These are phyloP conservation scores for Myotis yumanensis DNA, from an alignment of 2,113 vertebrate species.

Conservation along the genomic window DNA sequence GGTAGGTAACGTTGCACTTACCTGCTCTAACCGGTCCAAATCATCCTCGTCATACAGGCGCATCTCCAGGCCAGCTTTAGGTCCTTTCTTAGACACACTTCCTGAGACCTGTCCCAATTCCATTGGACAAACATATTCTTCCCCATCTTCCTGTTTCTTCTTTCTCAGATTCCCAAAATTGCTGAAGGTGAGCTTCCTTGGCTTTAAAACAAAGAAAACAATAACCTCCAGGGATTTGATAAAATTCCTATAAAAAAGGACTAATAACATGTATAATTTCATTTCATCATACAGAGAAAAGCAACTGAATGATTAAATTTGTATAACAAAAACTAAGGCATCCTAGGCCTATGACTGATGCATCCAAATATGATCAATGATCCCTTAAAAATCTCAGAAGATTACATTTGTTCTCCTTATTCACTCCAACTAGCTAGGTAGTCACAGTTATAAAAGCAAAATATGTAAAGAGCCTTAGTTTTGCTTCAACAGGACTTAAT, in stretches of 20 bases:
- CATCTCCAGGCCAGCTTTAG: conserved; percentile 88
- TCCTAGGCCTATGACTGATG: background rate
- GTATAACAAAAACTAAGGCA: background rate
- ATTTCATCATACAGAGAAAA: background rate
- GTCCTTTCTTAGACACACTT: conserved; percentile 90
- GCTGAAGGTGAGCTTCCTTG: conserved; percentile 93
- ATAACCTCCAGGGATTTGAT: background rate
- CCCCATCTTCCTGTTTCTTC: conserved; percentile 94
- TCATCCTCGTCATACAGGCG: conserved; percentile 94
- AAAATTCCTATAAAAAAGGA: background rate
- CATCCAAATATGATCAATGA: background rate
- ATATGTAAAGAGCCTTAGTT: background rate
- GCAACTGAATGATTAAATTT: background rate
- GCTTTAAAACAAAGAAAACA: conserved; percentile 82
- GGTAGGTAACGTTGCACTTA: conserved; percentile 12
- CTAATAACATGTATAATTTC: background rate
- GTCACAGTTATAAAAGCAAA: background rate
- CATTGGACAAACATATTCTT: conserved; percentile 98
- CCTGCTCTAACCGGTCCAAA: conserved; percentile 95
- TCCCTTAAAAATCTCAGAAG: background rate
- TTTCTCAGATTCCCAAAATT: conserved; percentile 95
- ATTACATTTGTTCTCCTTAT: background rate
- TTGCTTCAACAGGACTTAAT: background rate
- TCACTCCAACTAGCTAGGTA: background rate
- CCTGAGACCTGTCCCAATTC: conserved; percentile 93